A percentile compares a stretch with the other conserved stretches of the same genome.
Evolutionary conservation across 2,113 vertebrate species (phyloP).

Genomic region (Calyptomena viridis): DNA sequence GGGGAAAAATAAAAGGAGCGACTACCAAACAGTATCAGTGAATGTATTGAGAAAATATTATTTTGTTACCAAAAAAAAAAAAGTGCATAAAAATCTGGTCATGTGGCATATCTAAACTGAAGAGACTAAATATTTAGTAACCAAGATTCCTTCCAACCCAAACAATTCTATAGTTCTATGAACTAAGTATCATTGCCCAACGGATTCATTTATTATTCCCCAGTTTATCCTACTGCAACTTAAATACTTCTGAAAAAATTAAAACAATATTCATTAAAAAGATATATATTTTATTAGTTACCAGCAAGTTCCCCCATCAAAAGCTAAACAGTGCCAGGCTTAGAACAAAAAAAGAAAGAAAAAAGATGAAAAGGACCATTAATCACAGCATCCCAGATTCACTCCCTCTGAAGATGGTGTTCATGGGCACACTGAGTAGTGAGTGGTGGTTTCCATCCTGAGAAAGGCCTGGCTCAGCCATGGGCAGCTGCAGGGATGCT

Average conservation of each 20-base stretch:
- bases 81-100: neutral
- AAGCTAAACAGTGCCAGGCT: neutral
- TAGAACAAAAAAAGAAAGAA: neutral
- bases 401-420: neutral
- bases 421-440: rapidly evolving
- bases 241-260: neutral
- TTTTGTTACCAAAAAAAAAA: neutral
- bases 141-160: neutral
- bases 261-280: too few species aligned
- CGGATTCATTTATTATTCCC: neutral
- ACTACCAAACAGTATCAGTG: neutral
- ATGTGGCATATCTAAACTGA: neutral
- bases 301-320: neutral
- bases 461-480: neutral
- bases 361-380: neutral
- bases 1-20: neutral
- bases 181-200: neutral
- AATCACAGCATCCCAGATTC: neutral
- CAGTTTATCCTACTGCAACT: neutral
- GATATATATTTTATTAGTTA: neutral
- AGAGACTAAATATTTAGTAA: neutral
- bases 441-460: neutral
- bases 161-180: neutral
- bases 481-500: neutral
- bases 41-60: neutral